phyloP scores from a whole-genome alignment of 2,888 invertebrate species.

The Zonitis immaculata region DNA sequence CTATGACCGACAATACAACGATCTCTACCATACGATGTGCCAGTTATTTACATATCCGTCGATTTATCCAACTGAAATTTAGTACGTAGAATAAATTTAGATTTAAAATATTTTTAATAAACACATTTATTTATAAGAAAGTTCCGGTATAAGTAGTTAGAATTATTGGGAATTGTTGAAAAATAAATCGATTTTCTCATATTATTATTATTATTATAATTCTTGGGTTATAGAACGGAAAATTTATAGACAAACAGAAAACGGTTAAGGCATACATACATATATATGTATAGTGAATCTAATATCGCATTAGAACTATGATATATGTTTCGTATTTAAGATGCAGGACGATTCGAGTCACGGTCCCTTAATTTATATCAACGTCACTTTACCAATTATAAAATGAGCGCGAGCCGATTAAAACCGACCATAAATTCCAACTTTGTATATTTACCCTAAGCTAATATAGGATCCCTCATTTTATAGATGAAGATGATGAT shows the following conservation, averaged over 20 bases:
- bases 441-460: conserved; percentile 45
- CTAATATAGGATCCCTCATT: conserved; percentile 38
- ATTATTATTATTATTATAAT: no score
- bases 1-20: conserved; percentile 35
- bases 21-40: conserved; percentile 5
- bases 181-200: not conserved
- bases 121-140: not conserved
- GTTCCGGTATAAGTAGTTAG: no score
- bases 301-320: conserved; percentile 50
- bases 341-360: conserved; percentile 49
- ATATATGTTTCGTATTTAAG: conserved; percentile 50
- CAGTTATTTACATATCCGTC: conserved; percentile 17
- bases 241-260: conserved; percentile 50
- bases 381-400: conserved; percentile 51
- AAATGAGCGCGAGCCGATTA: conserved; percentile 43
- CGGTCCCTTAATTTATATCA: conserved; percentile 51
- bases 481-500: not conserved
- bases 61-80: not conserved
- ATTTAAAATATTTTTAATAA: not conserved
- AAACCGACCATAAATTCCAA: conserved; percentile 46
- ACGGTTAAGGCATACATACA: conserved; percentile 38
- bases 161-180: not conserved
- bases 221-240: conserved; percentile 20
- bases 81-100: not conserved
- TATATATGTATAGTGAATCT: conserved; percentile 43